Evolutionary conservation across 2,797 vertebrate species (phyloP), one percentile per base, ranked within the genome.

Genomic region (Gouania willdenowi): DNA sequence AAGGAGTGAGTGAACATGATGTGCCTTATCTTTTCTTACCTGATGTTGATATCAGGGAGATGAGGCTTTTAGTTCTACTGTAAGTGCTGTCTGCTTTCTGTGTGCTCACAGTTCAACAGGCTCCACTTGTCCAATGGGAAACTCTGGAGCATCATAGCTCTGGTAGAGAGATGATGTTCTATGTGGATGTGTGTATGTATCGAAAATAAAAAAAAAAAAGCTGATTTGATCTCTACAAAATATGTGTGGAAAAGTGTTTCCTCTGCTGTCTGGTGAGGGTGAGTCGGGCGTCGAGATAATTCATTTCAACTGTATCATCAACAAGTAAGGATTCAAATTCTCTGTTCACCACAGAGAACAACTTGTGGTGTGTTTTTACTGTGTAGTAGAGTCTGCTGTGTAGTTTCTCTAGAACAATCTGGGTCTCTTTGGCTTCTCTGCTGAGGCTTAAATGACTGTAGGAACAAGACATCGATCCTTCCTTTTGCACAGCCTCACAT

Each of bases 11-110:
- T 38, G 49, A 66, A 73, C 74, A 77, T 75, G 61, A 59, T 13
- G 84, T 89, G 86, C 87, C 85, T 89, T 87, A 86, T 46, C 61
- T 71, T 71, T 63, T 57, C 56, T 66, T 61, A 66, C 70, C 55
- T 63, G 54, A 26, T 64, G 50, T 41, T 36, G 57, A 52, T 69
- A 72, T 80, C 83, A 81, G 75, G 71, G 73, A 77, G 58, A 55
- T 61, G 57, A 73, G 80, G 45, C 54, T 57, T 66, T 56, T 42
- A 29, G 36, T 54, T 52, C 30, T 43, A 13, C 43, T 36, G 41
- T 51, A 40, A 61, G 29, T 58, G 36, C 41, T 9, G 43, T 60
- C 48, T 41, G 52, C 21, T 44, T 55, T 29, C 55, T 56, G 45
- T 33, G 8, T 19, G 34, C 35, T 54, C 48, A 26, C 47, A 5